Conservation (phyloP, 2,113 vertebrate genomes). For the Podarcis raffonei region DNA sequence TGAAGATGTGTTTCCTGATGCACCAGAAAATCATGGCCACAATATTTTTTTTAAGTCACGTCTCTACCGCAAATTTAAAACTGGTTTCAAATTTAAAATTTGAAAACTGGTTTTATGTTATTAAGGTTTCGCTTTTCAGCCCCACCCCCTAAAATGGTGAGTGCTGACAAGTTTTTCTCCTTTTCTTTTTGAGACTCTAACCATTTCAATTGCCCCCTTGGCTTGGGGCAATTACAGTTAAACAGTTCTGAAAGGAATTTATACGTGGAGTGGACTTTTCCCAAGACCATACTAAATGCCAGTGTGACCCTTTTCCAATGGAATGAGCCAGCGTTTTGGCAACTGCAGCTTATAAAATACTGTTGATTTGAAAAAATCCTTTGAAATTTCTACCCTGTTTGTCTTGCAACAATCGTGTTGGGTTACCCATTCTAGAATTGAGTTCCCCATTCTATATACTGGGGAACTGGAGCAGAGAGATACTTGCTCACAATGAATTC, state of each 20-base stretch:
- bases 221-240: not conserved
- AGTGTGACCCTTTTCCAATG: not conserved
- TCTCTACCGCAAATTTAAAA: too few relatives aligned
- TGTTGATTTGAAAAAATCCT: not conserved
- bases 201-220: not conserved
- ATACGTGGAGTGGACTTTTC: not conserved
- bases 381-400: not conserved
- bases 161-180: too few relatives aligned
- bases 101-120: too few relatives aligned
- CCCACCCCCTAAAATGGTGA: too few relatives aligned
- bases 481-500: not conserved
- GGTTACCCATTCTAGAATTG: not conserved
- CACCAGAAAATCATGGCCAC: too few relatives aligned
- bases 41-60: too few relatives aligned
- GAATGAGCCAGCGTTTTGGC: not conserved
- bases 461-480: not conserved
- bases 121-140: too few relatives aligned
- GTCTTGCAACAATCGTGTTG: not conserved
- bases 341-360: too few relatives aligned
- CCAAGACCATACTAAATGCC: not conserved
- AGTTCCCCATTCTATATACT: not conserved
- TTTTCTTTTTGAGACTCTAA: not conserved
- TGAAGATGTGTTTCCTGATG: too few relatives aligned
- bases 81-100: too few relatives aligned
- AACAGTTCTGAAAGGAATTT: not conserved